Conservation (phyloP, 2,797 vertebrate species). For the Protonibea diacanthus region DNA sequence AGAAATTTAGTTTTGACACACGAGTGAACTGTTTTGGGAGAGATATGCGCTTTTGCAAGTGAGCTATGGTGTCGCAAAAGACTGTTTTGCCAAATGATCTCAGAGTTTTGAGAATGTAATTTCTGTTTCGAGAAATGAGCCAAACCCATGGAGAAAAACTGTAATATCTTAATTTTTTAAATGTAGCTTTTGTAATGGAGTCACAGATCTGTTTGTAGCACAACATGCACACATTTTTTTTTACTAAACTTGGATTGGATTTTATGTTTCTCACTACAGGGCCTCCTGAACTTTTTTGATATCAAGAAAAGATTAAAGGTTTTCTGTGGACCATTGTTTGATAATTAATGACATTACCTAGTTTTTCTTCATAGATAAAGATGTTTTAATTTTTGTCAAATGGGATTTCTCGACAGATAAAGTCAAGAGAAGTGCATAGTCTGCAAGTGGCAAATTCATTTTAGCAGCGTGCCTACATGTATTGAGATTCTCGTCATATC, state of each 20-base stretch:
- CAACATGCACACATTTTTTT: not conserved
- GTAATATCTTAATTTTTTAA: no score
- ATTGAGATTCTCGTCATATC: not conserved
- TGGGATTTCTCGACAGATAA: not conserved
- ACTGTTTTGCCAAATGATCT: no score
- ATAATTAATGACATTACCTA: no score
- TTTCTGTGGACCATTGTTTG: slow-evolving; percentile 3
- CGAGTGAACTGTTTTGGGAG: no score
- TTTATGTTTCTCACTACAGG: not conserved
- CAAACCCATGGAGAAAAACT: no score
- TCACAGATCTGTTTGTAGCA: not conserved
- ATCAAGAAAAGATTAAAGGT: not conserved
- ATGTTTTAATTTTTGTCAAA: not conserved
- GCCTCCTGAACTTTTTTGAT: not conserved
- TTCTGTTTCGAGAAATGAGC: no score
- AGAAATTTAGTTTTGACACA: no score
- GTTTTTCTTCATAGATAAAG: not conserved
- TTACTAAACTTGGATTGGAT: not conserved
- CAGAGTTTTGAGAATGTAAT: no score
- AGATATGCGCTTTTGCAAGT: no score
- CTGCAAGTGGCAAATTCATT: not conserved
- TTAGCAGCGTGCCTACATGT: not conserved
- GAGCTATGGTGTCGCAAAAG: no score
- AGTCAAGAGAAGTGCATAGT: not conserved
- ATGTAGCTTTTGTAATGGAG: no score